Evolutionary conservation across 2,797 vertebrate species (phyloP), one percentile per base, ranked within the genome.

Genomic region (Halcyon leucocephala): DNA sequence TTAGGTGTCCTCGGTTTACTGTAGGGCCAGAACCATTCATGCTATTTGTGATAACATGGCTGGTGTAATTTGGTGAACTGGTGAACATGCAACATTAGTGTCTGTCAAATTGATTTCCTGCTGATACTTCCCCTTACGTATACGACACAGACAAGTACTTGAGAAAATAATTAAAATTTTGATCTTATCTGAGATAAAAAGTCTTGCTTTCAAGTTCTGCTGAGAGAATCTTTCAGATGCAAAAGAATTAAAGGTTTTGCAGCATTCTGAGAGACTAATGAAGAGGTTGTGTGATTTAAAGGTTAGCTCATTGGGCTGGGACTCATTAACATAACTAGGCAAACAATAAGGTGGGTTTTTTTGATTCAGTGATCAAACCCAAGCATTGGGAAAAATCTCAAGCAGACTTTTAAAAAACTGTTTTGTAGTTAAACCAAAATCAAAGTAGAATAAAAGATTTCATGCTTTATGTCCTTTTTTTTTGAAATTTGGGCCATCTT

Each of bases 151-250:
- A 54, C 9, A 82, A 55, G 60, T 79, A 70, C 78, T 87, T 79
- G 81, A 86, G 90, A 93, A 93, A 94, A 93, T 86, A 93, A 94
- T 89, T 82, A 64, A 95, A 96, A 89, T 90, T 92, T 96, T 85
- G 51, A 60, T 82, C 2, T 1, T 54, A 51, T 92, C 44, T 29
- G 67, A 92, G 82, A 77, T 48, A 52, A 94, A 89, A 95, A 87
- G 42, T 90, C 86, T 79, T 76, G 42, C 82, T 93, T 90, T 91
- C 76, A 84, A 85, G 74, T 60, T 79, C 60, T 82, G 29, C 42
- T 86, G 57, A 80, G 39, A 85, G 37, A 89, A 89, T 93, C 87
- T 96, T 90, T 85, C 74, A 85, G 74, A 82, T 15, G 51, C 14
- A 52, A 76, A 87, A 89, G 90, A 92, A 90, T 82, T 93, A 89